Evolutionary conservation across 1,140 invertebrate genomes (phyloP), one percentile per base, ranked within the genome.

Genomic region (Pogonomyrmex barbatus): DNA sequence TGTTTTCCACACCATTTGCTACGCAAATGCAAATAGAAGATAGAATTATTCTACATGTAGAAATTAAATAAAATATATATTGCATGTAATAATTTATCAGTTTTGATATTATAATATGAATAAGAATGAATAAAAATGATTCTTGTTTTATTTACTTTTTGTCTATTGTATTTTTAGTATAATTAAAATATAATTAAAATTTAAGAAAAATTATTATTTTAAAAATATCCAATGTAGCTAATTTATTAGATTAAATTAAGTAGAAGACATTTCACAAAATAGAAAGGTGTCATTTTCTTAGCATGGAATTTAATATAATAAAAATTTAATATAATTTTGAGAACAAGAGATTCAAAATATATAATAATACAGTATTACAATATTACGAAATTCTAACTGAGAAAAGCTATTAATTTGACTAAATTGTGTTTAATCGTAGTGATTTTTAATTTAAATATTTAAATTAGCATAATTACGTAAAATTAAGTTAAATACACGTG

Each of bases 11-110:
- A 9, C 9, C 33, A 33, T 39, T 24, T 77, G 14, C 58, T 45
- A 45, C 2, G 6, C 30, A 77, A 47, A 63, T 24, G 12, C 12
- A 60, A 56, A 0, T 4, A 1, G 2, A 75, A 39, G 56, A n/a
- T n/a, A n/a, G n/a, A n/a, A n/a, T 56, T 56, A 12, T 39, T 56
- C 47, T 50, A n/a, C 10, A 39, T 2, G 10, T 58, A 56, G 36
- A 75, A 24, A 42, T 39, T 2, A 39, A 75, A 73, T 56, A 8
- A 73, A 75, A 56, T 42, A 39, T 24, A 75, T 39, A n/a, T 45
- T 58, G 10, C 1, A 0, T 0, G 8, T 54, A 17, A 60, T 47
- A 6, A 14, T 36, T 12, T 24, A 56, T 36, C 39, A 6, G 24
- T 63, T 8, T 68, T 17, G 9, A 56, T 36, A 14, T 71, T 33